phyloP scores from a whole-genome alignment of 2,113 vertebrate genomes.

The Albula glossodonta region DNA sequence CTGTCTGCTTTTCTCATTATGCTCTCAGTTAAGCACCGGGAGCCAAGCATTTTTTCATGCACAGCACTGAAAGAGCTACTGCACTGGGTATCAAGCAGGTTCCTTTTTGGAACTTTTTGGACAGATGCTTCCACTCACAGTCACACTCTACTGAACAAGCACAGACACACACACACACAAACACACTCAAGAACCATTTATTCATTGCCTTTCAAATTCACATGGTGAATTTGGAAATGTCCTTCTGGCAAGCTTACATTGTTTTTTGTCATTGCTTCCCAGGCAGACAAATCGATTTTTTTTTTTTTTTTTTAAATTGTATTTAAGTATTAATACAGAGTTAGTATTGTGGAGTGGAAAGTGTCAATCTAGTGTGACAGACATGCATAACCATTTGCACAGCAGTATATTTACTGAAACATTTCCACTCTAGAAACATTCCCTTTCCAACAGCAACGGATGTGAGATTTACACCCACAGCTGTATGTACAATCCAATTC shows the following conservation, averaged over 20 bases:
- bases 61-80: background rate
- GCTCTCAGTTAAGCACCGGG: background rate
- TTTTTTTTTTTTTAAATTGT: too few relatives aligned
- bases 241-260: background rate
- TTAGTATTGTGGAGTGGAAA: too few relatives aligned
- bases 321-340: too few relatives aligned
- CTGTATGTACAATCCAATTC: too few relatives aligned
- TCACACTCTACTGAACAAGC: background rate
- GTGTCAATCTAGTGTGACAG: too few relatives aligned
- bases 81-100: background rate
- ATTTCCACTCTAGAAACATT: too few relatives aligned
- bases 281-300: too few relatives aligned
- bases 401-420: too few relatives aligned
- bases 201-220: background rate
- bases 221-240: background rate
- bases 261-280: background rate
- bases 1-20: slow-evolving; percentile 24
- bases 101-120: background rate
- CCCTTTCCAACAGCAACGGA: too few relatives aligned
- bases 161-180: background rate
- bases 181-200: background rate
- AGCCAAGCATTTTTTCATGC: background rate
- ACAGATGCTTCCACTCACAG: background rate
- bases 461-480: too few relatives aligned
- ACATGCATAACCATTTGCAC: too few relatives aligned